These are phyloP conservation scores for Eulimnadia texana DNA, from an alignment of 1,140 invertebrate genomes.

Conservation along the genomic window DNA sequence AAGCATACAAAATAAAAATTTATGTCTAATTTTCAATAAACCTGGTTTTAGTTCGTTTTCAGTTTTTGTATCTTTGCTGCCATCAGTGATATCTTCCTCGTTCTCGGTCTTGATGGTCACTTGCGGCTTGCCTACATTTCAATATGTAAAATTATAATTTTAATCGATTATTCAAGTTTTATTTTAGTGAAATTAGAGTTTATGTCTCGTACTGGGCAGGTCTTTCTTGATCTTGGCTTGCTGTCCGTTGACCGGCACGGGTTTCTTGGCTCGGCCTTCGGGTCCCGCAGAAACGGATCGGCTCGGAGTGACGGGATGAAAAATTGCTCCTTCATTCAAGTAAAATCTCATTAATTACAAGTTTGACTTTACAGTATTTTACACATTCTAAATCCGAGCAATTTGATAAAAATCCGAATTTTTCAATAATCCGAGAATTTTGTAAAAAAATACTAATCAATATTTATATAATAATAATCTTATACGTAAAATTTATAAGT, in stretches of 20 bases:
- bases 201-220: background rate
- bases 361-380: too few relatives aligned
- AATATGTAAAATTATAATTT: background rate
- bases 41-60: background rate
- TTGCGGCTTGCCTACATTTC: background rate
- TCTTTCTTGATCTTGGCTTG: slow-evolving; percentile 3
- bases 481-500: too few relatives aligned
- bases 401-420: too few relatives aligned
- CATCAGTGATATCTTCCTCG: background rate
- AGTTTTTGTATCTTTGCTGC: background rate
- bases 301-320: slow-evolving; percentile 27
- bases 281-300: slow-evolving; percentile 55
- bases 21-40: too few relatives aligned
- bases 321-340: slow-evolving; percentile 9
- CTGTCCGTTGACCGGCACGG: slow-evolving; percentile 7
- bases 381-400: too few relatives aligned
- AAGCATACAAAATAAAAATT: too few relatives aligned
- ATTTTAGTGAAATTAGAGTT: background rate
- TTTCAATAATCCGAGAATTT: too few relatives aligned
- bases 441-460: too few relatives aligned
- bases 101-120: background rate
- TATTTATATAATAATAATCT: too few relatives aligned
- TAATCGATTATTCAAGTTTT: too few relatives aligned
- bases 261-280: slow-evolving; percentile 21
- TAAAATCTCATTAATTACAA: background rate